Conservation (phyloP, 2,113 vertebrate genomes). For the Scortum barcoo region DNA sequence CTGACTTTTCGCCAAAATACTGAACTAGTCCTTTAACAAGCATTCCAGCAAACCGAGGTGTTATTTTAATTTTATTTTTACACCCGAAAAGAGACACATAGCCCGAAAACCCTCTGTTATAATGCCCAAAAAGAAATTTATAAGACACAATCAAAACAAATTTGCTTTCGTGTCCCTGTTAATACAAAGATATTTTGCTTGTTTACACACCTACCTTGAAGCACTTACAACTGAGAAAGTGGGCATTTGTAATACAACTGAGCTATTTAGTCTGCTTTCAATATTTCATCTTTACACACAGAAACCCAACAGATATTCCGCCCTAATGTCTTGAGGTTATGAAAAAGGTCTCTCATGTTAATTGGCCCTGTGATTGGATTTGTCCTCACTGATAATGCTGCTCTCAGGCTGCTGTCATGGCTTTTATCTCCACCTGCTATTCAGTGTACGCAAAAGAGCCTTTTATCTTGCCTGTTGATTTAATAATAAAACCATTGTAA, state of each 20-base stretch:
- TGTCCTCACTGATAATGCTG: constrained; percentile 50
- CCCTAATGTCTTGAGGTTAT: constrained; percentile 12
- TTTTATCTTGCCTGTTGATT: constrained; percentile 71
- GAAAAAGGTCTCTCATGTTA: constrained; percentile 36
- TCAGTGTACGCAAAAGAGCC: constrained; percentile 39
- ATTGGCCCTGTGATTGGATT: constrained; percentile 56
- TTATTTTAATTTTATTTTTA: not conserved
- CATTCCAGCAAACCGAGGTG: not conserved
- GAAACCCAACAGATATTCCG: constrained; percentile 8
- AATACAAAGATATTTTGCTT: constrained; percentile 2
- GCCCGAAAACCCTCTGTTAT: not conserved
- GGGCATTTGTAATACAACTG: not conserved
- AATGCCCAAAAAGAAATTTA: not conserved
- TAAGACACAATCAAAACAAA: not conserved
- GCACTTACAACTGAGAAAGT: not conserved
- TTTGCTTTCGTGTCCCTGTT: not conserved
- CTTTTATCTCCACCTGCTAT: constrained; percentile 58
- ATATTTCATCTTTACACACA: constrained; percentile 12
- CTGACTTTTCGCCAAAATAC: not conserved
- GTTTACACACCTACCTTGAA: not conserved
- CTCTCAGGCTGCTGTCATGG: constrained; percentile 45
- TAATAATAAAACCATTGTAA: constrained; percentile 61
- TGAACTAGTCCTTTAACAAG: not conserved
- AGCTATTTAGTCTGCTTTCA: not conserved
- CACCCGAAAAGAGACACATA: not conserved